A percentile compares a stretch with the other conserved stretches of the same genome.
phyloP scores from a whole-genome alignment of 2,888 invertebrate genomes.

The Netelia inedita region DNA sequence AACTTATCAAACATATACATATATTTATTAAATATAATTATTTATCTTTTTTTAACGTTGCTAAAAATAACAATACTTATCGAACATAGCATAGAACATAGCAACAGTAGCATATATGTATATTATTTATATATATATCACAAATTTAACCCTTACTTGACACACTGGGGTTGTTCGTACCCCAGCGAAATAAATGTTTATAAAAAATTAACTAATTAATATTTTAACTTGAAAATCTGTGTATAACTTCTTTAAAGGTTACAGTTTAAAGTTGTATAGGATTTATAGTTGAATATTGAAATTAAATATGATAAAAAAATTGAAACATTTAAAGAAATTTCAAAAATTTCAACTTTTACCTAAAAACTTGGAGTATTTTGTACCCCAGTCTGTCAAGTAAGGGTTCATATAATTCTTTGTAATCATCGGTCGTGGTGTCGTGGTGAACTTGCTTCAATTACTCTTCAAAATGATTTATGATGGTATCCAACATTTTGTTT shows the following conservation, averaged over 20 bases:
- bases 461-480: constrained; percentile 26
- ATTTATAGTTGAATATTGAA: too few relatives aligned
- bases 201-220: not conserved
- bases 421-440: not conserved
- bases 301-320: too few relatives aligned
- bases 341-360: too few relatives aligned
- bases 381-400: too few relatives aligned
- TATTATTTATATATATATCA: not conserved
- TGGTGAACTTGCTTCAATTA: not conserved
- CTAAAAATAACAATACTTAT: constrained; percentile 26
- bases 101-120: not conserved
- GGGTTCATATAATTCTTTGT: too few relatives aligned
- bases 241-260: too few relatives aligned
- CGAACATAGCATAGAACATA: not conserved
- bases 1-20: constrained; percentile 4
- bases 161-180: not conserved
- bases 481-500: constrained; percentile 15
- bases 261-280: too few relatives aligned
- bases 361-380: too few relatives aligned
- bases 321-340: too few relatives aligned
- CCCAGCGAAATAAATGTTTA: not conserved
- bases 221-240: not conserved
- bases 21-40: constrained; percentile 27
- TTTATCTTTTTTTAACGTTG: constrained; percentile 19
- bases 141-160: not conserved